Base-by-base conservation (phyloP, 2,888 invertebrate genomes). In the Machimus rusticus region DNA sequence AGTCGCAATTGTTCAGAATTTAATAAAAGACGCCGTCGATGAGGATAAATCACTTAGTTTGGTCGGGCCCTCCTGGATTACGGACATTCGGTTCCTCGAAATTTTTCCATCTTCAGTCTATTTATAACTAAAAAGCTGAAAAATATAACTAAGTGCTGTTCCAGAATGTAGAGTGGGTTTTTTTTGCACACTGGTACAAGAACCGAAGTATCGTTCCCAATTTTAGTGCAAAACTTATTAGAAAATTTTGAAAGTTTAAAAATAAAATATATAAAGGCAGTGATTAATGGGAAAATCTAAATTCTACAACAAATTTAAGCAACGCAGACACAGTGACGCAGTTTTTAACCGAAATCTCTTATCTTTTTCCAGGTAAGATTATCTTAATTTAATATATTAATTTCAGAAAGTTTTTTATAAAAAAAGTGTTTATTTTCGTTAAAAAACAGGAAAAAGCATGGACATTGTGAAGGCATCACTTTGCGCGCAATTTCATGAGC, bases 31-130 rank as follows among this genome's bases (percentile, higher is more conserved):
- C 85, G 85, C 5, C 31, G 39, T 14, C 31, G 28, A 28, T n/a
- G 19, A 23, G n/a, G 34, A 16, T 28, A 43, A 43, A 57, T 85
- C 74, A 74, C 85, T 85, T 46, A 85, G 85, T 85, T 43, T 74
- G 85, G 46, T 85, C 74, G 85, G 74, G 85, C 66, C 66, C 28
- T 85, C 85, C 85, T 85, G 74, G 74, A 74, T 85, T 74, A 74
- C 74, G 85, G 74, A 85, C 85, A 31, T 74, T 85, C 74, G 46
- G 74, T 34, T 74, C n/a, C n/a, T 74, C 46, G 28, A 74, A 85
- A 85, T 85, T 85, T 85, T 46, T 66, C 66, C 19, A 66, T 28
- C 28, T 55, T 66, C 66, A 23, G 66, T 28, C 0, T 12, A 14
- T 43, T 55, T 55, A n/a, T 19, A 55, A 19, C 55, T 19, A 55